A percentile compares a stretch with the other conserved stretches of the same genome.
Evolutionary conservation across 2,888 invertebrate species (phyloP).

Genomic region (Pecten maximus): DNA sequence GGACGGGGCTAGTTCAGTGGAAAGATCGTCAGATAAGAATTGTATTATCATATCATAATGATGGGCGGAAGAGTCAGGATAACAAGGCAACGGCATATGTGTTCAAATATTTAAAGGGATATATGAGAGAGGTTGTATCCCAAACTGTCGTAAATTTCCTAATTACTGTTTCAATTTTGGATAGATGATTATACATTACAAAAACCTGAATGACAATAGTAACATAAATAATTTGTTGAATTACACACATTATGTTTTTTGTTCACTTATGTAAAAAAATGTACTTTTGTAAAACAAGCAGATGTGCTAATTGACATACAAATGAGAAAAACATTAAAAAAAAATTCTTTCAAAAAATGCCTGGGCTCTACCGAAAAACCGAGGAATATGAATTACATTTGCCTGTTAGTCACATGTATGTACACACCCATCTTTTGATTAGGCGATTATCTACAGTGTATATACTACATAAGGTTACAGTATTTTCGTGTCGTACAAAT

Average conservation of each 20-base stretch:
- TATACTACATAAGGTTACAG: too few species aligned
- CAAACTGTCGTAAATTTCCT: background rate
- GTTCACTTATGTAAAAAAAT: too few species aligned
- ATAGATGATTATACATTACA: background rate
- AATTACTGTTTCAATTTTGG: background rate
- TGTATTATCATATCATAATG: constrained; percentile 13
- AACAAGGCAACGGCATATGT: background rate
- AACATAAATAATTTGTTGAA: background rate
- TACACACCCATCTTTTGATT: too few species aligned
- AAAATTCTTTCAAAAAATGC: too few species aligned
- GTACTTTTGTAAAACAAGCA: too few species aligned
- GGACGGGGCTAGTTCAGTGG: background rate
- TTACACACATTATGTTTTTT: background rate
- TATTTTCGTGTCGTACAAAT: too few species aligned
- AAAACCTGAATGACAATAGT: background rate
- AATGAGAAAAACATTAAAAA: too few species aligned
- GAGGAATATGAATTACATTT: too few species aligned
- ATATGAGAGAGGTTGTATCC: background rate
- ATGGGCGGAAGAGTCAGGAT: background rate
- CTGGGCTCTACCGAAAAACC: too few species aligned
- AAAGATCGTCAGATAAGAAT: constrained; percentile 8
- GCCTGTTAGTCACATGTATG: too few species aligned
- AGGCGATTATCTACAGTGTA: too few species aligned
- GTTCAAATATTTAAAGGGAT: constrained; percentile 30
- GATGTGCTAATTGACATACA: too few species aligned